These are phyloP conservation scores for Spongilla lacustris DNA, from an alignment of 37 sponge, comb jelly and placozoan genomes.

Conservation along the genomic window DNA sequence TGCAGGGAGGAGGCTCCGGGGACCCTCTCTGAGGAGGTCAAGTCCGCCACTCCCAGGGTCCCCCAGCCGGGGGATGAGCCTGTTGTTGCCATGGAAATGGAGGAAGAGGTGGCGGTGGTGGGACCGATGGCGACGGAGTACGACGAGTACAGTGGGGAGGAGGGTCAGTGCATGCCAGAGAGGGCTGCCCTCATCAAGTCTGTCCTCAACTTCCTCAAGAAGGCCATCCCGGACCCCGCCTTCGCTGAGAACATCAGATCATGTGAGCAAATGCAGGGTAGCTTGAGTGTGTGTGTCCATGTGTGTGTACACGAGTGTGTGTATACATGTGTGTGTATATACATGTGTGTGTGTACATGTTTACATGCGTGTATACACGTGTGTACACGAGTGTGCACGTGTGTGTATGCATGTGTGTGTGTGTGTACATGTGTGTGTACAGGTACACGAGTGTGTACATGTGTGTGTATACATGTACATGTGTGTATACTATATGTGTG, in stretches of 20 bases:
- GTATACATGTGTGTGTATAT: no score
- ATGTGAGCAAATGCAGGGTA: slow-evolving; percentile 39
- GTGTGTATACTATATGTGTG: slow-evolving; percentile 9
- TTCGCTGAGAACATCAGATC: slow-evolving; percentile 90
- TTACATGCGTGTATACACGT: no score
- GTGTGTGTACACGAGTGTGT: no score
- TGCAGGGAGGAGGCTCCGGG: slow-evolving; percentile 47
- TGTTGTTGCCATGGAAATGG: slow-evolving; percentile 4
- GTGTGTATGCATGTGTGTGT: no score
- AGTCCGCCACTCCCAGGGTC: not conserved
- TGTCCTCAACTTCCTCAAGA: slow-evolving; percentile 94
- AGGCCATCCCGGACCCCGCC: slow-evolving; percentile 86
- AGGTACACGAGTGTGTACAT: slow-evolving; percentile 19
- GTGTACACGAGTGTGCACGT: no score
- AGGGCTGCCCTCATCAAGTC: slow-evolving; percentile 95
- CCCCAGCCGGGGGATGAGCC: not conserved
- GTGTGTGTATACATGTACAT: slow-evolving; percentile 24
- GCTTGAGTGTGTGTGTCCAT: slow-evolving; percentile 14
- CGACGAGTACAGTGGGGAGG: not conserved
- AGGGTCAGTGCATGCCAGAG: slow-evolving; percentile 80
- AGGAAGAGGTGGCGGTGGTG: not conserved
- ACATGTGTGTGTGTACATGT: no score
- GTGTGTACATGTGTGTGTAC: no score
- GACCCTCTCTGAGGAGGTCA: slow-evolving; percentile 27
- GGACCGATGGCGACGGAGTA: not conserved